Percentiles rank a stretch among this genome's conserved stretches.
Evolutionary conservation across 2,888 invertebrate genomes (phyloP).

Genomic region (Eulithis prunata): DNA sequence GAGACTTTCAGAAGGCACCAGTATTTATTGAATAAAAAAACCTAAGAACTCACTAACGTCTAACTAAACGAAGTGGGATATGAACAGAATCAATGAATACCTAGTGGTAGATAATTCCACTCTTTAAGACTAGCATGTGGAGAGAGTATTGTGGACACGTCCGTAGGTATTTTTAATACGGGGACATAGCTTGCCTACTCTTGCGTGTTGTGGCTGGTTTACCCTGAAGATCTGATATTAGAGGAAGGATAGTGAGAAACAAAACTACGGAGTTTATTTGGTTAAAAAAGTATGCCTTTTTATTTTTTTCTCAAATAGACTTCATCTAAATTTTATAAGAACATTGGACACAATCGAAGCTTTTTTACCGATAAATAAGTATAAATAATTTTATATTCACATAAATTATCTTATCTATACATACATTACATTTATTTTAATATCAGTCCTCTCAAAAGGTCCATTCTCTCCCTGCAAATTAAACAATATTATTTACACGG

Average conservation of each 20-base stretch:
- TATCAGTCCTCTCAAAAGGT: slow-evolving; percentile 85
- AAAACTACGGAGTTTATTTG: slow-evolving; percentile 72
- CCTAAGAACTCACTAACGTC: too few relatives aligned
- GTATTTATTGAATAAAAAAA: too few relatives aligned
- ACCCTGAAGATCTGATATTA: background rate
- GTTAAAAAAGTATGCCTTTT: slow-evolving; percentile 85
- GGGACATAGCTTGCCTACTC: background rate
- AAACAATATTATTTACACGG: slow-evolving; percentile 83
- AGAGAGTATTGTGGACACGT: too few relatives aligned
- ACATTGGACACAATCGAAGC: slow-evolving; percentile 85
- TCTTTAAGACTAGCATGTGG: too few relatives aligned
- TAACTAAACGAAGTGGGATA: too few relatives aligned
- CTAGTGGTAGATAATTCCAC: too few relatives aligned
- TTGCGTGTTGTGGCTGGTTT: too few relatives aligned
- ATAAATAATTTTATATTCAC: slow-evolving; percentile 85
- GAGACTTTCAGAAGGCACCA: background rate
- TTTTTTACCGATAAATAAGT: slow-evolving; percentile 85
- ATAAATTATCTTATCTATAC: slow-evolving; percentile 83
- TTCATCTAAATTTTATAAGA: slow-evolving; percentile 85
- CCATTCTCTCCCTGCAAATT: slow-evolving; percentile 84
- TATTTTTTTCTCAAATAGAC: slow-evolving; percentile 82
- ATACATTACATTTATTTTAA: slow-evolving; percentile 84
- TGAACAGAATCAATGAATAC: too few relatives aligned
- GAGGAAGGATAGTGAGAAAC: slow-evolving; percentile 3
- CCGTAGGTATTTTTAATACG: too few relatives aligned